Percentiles rank a stretch among this genome's conserved stretches.
Conservation (phyloP, 2,797 vertebrate species). For the Diplodus sargus region DNA sequence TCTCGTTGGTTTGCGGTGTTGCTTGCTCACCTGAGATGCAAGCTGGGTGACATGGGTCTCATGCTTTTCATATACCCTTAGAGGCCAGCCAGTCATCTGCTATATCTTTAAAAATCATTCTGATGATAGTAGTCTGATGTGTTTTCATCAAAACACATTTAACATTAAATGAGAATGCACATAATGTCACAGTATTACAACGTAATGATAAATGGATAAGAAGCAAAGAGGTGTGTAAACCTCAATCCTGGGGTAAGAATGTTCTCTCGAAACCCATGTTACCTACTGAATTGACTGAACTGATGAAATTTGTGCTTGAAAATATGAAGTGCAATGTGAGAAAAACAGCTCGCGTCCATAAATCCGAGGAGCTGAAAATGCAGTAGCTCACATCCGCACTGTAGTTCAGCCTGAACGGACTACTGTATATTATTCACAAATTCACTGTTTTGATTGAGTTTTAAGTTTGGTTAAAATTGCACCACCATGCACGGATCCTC, state of each 20-base stretch:
- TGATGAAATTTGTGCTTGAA: conserved; percentile 58
- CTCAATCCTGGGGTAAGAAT: not conserved
- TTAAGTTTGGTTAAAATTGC: conserved; percentile 7
- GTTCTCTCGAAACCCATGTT: conserved; percentile 72
- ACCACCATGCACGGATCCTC: not conserved
- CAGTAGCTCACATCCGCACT: conserved; percentile 61
- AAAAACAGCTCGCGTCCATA: conserved; percentile 33
- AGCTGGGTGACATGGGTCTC: conserved; percentile 81
- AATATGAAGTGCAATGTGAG: conserved; percentile 67
- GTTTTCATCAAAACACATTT: not conserved
- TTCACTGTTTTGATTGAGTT: conserved; percentile 17
- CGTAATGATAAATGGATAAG: not conserved
- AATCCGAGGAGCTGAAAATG: conserved; percentile 34
- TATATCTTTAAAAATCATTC: not conserved
- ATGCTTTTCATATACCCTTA: conserved; percentile 2
- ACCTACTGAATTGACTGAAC: conserved; percentile 65
- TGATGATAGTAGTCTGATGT: not conserved
- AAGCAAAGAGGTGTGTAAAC: not conserved
- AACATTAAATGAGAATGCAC: not conserved
- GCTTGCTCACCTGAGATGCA: conserved; percentile 78
- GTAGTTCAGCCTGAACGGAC: conserved; percentile 53
- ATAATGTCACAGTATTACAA: not conserved
- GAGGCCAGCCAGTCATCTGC: not conserved
- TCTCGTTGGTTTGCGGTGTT: conserved; percentile 70
- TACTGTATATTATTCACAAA: conserved; percentile 19